Conservation (phyloP, 92 coral and sea anemone genomes). For the Umimayanthus kanabou region DNA sequence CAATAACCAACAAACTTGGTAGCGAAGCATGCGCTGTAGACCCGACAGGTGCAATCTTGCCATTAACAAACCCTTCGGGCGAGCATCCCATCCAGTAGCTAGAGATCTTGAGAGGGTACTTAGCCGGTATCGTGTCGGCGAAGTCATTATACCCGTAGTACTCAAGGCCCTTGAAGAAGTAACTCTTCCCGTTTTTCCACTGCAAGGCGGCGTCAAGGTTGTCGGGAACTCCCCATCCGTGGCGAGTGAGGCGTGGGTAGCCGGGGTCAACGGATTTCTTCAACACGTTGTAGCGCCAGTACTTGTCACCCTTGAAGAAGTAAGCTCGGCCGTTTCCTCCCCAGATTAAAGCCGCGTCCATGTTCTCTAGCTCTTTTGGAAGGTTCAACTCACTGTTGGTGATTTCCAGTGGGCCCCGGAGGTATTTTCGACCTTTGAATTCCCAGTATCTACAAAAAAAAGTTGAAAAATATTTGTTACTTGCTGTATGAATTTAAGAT, state of each 20-base stretch:
- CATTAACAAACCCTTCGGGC: constrained; percentile 12
- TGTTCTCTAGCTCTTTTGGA: constrained; percentile 49
- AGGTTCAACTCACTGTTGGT: constrained; percentile 46
- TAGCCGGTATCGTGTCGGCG: constrained; percentile 2
- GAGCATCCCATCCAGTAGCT: constrained; percentile 17
- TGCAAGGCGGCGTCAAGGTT: constrained; percentile 80
- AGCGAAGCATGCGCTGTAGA: neutral
- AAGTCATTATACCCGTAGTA: constrained; percentile 73
- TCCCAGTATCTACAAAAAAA: constrained; percentile 62
- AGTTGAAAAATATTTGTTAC: neutral
- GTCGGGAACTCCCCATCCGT: constrained; percentile 58
- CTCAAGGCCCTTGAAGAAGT: constrained; percentile 79
- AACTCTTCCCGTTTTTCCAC: constrained; percentile 76
- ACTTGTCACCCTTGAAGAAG: constrained; percentile 71
- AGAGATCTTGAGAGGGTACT: constrained; percentile 8
- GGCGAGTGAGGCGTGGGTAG: constrained; percentile 51
- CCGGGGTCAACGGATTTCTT: constrained; percentile 47
- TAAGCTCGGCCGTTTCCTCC: constrained; percentile 64
- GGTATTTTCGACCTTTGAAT: constrained; percentile 46
- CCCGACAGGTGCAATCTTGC: constrained; percentile 4
- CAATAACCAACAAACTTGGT: neutral
- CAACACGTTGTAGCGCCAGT: constrained; percentile 78
- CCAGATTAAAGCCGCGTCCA: constrained; percentile 68
- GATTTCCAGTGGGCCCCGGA: constrained; percentile 43
- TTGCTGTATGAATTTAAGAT: neutral